Evolutionary conservation across 1,140 invertebrate genomes (phyloP).

Genomic region (Choristoneura fumiferana): DNA sequence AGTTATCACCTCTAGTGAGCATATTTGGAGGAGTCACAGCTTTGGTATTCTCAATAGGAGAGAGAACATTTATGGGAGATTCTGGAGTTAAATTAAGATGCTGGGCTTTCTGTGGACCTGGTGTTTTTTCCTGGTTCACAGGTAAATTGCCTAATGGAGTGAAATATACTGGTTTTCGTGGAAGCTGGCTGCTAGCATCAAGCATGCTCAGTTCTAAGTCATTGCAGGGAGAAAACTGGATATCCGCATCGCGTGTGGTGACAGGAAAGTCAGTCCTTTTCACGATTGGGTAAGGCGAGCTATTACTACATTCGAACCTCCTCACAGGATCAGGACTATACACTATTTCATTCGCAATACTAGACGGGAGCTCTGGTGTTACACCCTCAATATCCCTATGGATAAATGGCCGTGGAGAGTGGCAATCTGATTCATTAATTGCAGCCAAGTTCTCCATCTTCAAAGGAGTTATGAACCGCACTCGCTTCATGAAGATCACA

Average conservation of each 20-base stretch:
- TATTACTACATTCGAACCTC: constrained; percentile 53
- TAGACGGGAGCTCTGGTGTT: constrained; percentile 24
- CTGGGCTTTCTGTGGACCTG: not conserved
- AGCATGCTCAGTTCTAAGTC: constrained; percentile 65
- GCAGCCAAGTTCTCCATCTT: constrained; percentile 31
- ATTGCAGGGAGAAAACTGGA: constrained; percentile 46
- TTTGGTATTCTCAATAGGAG: constrained; percentile 41
- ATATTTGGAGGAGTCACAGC: constrained; percentile 37
- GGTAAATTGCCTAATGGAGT: not conserved
- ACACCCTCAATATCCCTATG: constrained; percentile 38
- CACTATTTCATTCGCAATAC: constrained; percentile 29
- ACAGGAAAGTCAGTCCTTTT: constrained; percentile 41
- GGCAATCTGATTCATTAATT: constrained; percentile 57
- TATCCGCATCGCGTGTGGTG: not conserved
- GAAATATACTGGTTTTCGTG: constrained; percentile 23
- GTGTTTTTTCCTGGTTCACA: not conserved
- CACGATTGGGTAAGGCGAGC: constrained; percentile 50
- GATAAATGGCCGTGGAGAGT: constrained; percentile 61
- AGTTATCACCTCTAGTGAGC: constrained; percentile 45
- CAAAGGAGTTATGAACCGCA: constrained; percentile 57
- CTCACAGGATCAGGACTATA: constrained; percentile 51
- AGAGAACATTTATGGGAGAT: constrained; percentile 23
- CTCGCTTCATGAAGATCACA: constrained; percentile 62
- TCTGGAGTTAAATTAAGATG: constrained; percentile 2
- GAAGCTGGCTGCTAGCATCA: constrained; percentile 39